Evolutionary conservation across 1,140 invertebrate species (phyloP).

Genomic region (Drosophila micromelanica): DNA sequence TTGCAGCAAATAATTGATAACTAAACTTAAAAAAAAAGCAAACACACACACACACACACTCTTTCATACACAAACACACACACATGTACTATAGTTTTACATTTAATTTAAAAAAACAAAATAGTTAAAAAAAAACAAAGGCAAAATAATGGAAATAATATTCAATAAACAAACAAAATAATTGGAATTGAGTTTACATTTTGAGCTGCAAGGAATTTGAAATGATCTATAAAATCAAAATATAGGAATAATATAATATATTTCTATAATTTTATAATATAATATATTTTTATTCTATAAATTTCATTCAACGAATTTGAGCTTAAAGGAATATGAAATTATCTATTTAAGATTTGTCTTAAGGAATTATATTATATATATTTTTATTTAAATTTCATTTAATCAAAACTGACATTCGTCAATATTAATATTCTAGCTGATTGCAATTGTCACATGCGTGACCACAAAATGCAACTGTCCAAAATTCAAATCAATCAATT

Average conservation of each 20-base stretch:
- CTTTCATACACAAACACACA: slow-evolving; percentile 25
- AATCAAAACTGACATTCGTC: not conserved
- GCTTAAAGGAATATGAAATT: too few species aligned
- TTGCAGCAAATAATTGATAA: slow-evolving; percentile 69
- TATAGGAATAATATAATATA: too few species aligned
- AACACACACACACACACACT: slow-evolving; percentile 16
- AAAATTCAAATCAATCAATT: slow-evolving; percentile 46
- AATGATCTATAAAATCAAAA: not conserved
- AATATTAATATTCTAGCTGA: not conserved
- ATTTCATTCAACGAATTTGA: not conserved
- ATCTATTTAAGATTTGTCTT: not conserved
- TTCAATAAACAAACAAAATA: slow-evolving; percentile 54
- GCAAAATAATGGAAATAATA: slow-evolving; percentile 41
- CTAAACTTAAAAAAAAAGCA: slow-evolving; percentile 57
- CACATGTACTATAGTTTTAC: slow-evolving; percentile 63
- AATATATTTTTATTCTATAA: not conserved
- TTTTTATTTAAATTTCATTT: not conserved
- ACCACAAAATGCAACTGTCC: not conserved
- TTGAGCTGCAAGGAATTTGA: not conserved
- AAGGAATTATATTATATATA: too few species aligned
- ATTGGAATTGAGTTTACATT: slow-evolving; percentile 33
- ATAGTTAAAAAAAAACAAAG: slow-evolving; percentile 33
- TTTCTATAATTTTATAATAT: too few species aligned
- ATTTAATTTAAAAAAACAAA: slow-evolving; percentile 78
- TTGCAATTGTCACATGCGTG: slow-evolving; percentile 7